Percentiles rank a stretch among this genome's conserved stretches.
phyloP scores from a whole-genome alignment of 2,797 vertebrate species.

The Euthynnus affinis region DNA sequence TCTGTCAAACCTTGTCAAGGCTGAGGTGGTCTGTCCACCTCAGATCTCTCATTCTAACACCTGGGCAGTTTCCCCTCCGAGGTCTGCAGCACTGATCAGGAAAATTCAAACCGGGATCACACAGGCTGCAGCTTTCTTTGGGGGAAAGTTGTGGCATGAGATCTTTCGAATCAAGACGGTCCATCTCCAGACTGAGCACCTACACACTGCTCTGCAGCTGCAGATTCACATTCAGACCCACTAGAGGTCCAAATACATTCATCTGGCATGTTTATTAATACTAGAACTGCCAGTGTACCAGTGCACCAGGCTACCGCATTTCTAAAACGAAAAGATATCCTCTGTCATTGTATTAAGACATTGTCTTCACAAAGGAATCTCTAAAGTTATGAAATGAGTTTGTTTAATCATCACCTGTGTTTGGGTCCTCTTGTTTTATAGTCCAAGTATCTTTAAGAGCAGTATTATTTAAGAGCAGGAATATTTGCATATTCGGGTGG shows the following conservation, averaged over 20 bases:
- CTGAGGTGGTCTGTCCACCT: conserved; percentile 34
- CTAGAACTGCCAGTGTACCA: too few relatives aligned
- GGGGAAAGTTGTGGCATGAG: conserved; percentile 24
- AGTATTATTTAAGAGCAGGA: too few relatives aligned
- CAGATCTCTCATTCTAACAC: conserved; percentile 34
- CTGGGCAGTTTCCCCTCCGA: conserved; percentile 14
- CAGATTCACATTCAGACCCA: not conserved
- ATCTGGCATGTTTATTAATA: conserved; percentile 38
- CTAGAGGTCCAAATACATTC: too few relatives aligned
- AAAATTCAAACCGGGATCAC: conserved; percentile 20
- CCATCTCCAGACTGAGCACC: conserved; percentile 4
- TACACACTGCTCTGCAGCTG: not conserved
- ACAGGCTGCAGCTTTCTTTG: not conserved
- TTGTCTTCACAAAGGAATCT: too few relatives aligned
- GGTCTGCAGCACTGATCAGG: conserved; percentile 15
- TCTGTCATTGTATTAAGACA: too few relatives aligned
- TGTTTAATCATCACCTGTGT: too few relatives aligned
- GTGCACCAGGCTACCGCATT: too few relatives aligned
- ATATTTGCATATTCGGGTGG: too few relatives aligned
- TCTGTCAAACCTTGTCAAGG: conserved; percentile 33
- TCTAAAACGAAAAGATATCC: too few relatives aligned
- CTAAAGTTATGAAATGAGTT: too few relatives aligned
- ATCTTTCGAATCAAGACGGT: conserved; percentile 22
- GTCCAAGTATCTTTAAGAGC: too few relatives aligned
- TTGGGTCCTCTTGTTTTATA: too few relatives aligned